Evolutionary conservation across 2,888 invertebrate genomes (phyloP), one percentile per base, ranked within the genome.

Genomic region (Hermaeophaga mercurialis): DNA sequence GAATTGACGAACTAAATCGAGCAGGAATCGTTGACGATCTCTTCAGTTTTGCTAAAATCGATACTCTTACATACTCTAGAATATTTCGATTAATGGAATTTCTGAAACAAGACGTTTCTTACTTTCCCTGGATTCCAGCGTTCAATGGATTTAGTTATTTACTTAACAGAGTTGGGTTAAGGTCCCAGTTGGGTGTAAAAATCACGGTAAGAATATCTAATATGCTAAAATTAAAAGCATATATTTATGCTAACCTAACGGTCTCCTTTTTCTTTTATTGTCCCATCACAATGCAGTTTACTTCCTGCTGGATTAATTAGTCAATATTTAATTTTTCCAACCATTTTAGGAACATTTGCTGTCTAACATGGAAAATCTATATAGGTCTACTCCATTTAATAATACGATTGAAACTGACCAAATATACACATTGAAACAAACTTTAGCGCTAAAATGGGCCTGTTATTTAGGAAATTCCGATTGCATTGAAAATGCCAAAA

Each of bases 21-120:
- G 91, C 90, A 0, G 90, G 92, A 57, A 70, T 88, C 8, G 75
- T 94, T 0, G 89, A 91, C 65, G 94, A 95, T 73, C 79, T 86
- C 3, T 82, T 86, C 58, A 84, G 83, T 63, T 75, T 88, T 48
- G 87, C 87, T 4, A 78, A 82, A 55, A 81, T 84, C 49, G 84
- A 84, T 1, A 45, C 54, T 17, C 36, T 66, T 2, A 56, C 11
- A 0, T 89, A 89, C 68, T 73, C 76, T 0, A 74, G 82, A 17
- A 84, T 88, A 0, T 80, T 94, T 44, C 78, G 81, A 15, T 80
- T 89, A 11, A 79, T 88, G 0, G 80, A 82, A 1, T 94, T 91
- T 78, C 78, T 94, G 54, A 74, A 79, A 46, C 77, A 81, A n/a
- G 89, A 90, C 72, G 80, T 76, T 0, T 83, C 86, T 7, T 90